Evolutionary conservation across 2,888 invertebrate species (phyloP), one percentile per base, ranked within the genome.

Genomic region (Pseudolycoriella hygida): DNA sequence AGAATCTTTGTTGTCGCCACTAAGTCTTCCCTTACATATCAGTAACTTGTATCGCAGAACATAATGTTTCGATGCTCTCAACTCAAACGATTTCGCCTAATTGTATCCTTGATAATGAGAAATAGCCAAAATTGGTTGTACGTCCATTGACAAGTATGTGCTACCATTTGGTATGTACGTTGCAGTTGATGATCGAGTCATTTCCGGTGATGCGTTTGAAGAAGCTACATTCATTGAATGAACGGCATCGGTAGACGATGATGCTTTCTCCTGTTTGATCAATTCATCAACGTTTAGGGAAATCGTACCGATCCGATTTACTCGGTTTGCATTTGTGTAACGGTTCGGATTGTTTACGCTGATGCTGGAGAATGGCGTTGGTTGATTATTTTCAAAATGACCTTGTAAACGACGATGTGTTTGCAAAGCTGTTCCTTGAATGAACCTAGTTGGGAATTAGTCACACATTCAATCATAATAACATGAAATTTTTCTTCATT

Each of bases 361-460:
- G 17, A 49, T 49, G 42, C 44, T 46, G 14, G 49, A 40, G 40
- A 46, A 49, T 15, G 49, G 49, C 39, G 46, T 43, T 17, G 49
- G 47, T 47, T 47, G 47, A 20, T 34, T 34, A 4, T 34, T 12
- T 34, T 34, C 34, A 12, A 14, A 34, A 56, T 79, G 79, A 0
- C 73, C 73, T 43, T 73, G 74, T 12, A 72, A 67, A 25, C 76
- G 66, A 18, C 75, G 67, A 55, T 80, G 80, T 18, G 72, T 71
- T 53, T 77, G 77, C 32, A 80, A 57, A 17, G 72, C 70, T 8
- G 72, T 71, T 1, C 73, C 72, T 66, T 79, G 78, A 52, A 80
- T 79, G 52, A 80, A 80, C 15, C 77, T 67, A 17, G 77, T 76
- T 10, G n/a, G n/a, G n/a, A n/a, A n/a, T n/a, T n/a, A n/a, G n/a